Conservation (phyloP, 2,888 invertebrate species). For the Scaptomyza parva region DNA sequence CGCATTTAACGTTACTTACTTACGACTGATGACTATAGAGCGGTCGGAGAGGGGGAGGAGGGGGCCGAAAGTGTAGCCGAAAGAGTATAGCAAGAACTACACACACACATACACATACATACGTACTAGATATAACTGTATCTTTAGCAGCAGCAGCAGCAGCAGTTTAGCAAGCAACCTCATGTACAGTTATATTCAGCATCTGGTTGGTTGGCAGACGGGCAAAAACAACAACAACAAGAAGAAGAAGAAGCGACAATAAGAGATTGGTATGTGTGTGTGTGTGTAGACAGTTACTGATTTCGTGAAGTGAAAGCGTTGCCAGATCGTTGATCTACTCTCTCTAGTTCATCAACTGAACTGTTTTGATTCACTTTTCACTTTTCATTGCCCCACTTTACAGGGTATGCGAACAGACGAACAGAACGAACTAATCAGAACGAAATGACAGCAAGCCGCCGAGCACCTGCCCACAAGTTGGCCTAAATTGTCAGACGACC, state of each 20-base stretch:
- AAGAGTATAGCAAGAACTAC: background rate
- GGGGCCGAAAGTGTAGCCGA: constrained; percentile 12
- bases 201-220: constrained; percentile 30
- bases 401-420: constrained; percentile 7
- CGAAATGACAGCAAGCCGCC: constrained; percentile 4
- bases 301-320: background rate
- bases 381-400: background rate
- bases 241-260: no score
- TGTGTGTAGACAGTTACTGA: no score
- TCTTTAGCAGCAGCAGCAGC: no score
- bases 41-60: no score
- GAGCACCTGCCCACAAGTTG: constrained; percentile 60
- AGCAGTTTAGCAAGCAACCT: no score
- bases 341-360: background rate
- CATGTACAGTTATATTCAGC: constrained; percentile 29
- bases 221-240: constrained; percentile 15
- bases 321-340: background rate
- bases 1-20: constrained; percentile 65
- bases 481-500: constrained; percentile 52
- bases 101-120: background rate
- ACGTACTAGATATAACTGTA: constrained; percentile 10
- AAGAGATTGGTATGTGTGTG: background rate
- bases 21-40: constrained; percentile 34
- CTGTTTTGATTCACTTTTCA: background rate
- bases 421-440: no score